Evolutionary conservation across 2,888 invertebrate genomes (phyloP).

Genomic region (Lepidonotus clava): DNA sequence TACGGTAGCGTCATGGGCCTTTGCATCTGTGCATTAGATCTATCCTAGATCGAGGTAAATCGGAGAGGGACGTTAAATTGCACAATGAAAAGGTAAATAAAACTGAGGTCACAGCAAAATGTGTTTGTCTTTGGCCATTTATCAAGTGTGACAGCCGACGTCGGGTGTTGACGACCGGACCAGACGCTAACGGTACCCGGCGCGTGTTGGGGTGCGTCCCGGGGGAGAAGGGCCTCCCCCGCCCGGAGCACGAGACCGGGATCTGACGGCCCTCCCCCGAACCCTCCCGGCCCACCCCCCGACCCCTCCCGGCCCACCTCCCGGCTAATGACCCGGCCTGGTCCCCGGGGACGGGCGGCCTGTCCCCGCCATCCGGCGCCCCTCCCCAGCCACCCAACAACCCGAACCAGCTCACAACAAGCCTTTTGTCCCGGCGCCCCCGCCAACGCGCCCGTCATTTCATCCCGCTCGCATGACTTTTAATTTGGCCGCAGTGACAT

Average conservation of each 20-base stretch:
- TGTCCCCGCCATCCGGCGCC: neutral
- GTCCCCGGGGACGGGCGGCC: neutral
- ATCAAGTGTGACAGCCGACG: neutral
- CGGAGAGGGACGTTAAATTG: too few species aligned
- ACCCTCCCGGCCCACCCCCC: neutral
- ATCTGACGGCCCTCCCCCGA: too few species aligned
- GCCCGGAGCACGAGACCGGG: too few species aligned
- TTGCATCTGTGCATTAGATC: too few species aligned
- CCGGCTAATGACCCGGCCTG: neutral
- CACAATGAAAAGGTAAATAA: too few species aligned
- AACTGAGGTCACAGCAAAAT: too few species aligned
- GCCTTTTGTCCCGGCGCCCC: slow-evolving; percentile 2
- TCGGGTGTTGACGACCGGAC: neutral
- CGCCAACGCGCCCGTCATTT: slow-evolving; percentile 10
- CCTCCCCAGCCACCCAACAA: neutral
- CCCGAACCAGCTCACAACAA: neutral
- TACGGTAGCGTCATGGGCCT: too few species aligned
- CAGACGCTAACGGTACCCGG: neutral
- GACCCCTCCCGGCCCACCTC: neutral
- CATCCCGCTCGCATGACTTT: slow-evolving; percentile 52
- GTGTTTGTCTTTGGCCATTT: too few species aligned
- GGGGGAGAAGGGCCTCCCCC: too few species aligned
- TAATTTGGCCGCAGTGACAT: slow-evolving; percentile 45
- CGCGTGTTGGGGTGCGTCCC: slow-evolving; percentile 14
- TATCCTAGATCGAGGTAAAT: too few species aligned